Conservation (phyloP, 1,140 invertebrate genomes). For the Rhopalosiphum maidis region DNA sequence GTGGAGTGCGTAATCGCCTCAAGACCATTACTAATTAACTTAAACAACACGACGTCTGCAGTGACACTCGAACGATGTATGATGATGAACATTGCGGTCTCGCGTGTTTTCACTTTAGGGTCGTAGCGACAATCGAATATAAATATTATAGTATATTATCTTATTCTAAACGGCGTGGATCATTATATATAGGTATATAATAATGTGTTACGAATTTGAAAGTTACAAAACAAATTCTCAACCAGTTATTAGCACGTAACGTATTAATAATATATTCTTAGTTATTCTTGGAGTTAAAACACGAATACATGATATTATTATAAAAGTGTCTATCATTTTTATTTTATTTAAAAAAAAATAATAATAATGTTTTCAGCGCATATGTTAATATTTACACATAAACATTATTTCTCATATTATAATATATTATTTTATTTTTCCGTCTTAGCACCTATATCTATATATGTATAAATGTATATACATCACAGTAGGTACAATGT, state of each 20-base stretch:
- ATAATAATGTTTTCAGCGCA: background rate
- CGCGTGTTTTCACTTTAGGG: background rate
- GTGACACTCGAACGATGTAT: background rate
- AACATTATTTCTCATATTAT: background rate
- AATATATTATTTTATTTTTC: conserved; percentile 10
- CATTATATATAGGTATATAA: background rate
- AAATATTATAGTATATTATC: background rate
- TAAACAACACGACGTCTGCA: background rate
- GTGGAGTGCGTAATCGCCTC: background rate
- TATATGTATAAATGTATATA: conserved; percentile 4
- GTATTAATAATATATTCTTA: background rate
- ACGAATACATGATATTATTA: background rate
- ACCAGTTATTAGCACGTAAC: conserved; percentile 10
- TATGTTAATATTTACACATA: background rate
- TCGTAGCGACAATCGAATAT: background rate
- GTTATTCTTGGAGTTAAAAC: conserved; percentile 1
- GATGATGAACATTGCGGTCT: background rate
- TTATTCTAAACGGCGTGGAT: background rate
- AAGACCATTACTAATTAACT: background rate
- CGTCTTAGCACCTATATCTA: background rate
- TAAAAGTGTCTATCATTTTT: background rate
- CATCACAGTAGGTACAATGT: background rate
- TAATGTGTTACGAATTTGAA: conserved; percentile 3
- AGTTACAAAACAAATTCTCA: background rate
- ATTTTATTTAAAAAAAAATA: background rate